phyloP scores from a whole-genome alignment of 1,140 invertebrate species.

The Hesperophylax magnus region DNA sequence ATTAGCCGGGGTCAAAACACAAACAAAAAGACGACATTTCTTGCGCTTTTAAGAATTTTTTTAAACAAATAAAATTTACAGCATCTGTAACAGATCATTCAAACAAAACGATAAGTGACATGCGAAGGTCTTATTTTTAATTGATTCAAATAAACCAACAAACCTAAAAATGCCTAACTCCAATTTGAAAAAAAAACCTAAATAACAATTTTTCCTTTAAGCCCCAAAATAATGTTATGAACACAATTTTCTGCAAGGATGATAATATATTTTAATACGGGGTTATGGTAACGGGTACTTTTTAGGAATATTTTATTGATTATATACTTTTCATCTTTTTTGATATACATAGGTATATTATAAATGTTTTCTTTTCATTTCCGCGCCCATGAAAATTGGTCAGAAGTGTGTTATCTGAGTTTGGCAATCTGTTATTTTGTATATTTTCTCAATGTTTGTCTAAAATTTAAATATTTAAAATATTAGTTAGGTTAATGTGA shows the following conservation, averaged over 20 bases:
- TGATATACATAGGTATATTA: neutral
- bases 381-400: neutral
- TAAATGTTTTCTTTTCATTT: neutral
- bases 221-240: neutral
- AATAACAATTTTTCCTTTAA: neutral
- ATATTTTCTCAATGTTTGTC: too few species aligned
- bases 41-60: too few species aligned
- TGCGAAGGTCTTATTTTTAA: constrained; percentile 2
- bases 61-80: too few species aligned
- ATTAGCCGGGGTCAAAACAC: neutral
- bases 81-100: too few species aligned
- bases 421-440: too few species aligned
- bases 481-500: too few species aligned
- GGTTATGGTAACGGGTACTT: constrained; percentile 21
- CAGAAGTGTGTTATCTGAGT: too few species aligned
- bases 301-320: constrained; percentile 6
- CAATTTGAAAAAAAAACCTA: neutral
- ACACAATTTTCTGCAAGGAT: constrained; percentile 21
- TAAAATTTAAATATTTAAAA: too few species aligned
- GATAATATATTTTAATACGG: constrained; percentile 23
- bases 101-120: constrained; percentile 34
- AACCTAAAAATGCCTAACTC: too few species aligned
- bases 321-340: too few species aligned
- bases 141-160: too few species aligned
- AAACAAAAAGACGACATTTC: too few species aligned